phyloP scores from a whole-genome alignment of 1,140 invertebrate genomes.

The Aphis gossypii region DNA sequence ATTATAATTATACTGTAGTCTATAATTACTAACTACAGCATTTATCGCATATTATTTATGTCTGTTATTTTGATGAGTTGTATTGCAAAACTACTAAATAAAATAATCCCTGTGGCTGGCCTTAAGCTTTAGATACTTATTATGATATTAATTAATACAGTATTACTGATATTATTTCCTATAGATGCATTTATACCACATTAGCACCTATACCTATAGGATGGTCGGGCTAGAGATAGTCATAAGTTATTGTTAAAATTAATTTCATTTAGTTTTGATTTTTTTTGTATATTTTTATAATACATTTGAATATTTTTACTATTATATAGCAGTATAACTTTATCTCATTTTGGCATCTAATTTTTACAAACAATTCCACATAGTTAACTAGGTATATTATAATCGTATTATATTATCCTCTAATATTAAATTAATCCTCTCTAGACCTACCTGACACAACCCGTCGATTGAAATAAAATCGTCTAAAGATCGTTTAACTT shows the following conservation, averaged over 20 bases:
- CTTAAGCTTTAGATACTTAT: background rate
- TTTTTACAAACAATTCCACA: too few relatives aligned
- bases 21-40: background rate
- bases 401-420: too few relatives aligned
- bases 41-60: constrained; percentile 1
- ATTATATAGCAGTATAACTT: too few relatives aligned
- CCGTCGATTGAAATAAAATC: too few relatives aligned
- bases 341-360: too few relatives aligned
- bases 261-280: background rate
- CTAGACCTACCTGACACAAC: too few relatives aligned
- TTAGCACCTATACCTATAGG: background rate
- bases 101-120: background rate
- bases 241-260: background rate
- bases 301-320: background rate
- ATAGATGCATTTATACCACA: background rate
- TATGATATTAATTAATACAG: background rate
- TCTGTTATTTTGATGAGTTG: background rate
- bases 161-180: background rate
- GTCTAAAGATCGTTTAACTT: too few relatives aligned
- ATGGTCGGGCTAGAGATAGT: too few relatives aligned
- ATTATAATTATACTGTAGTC: background rate
- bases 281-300: background rate
- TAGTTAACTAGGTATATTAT: too few relatives aligned
- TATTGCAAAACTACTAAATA: background rate
- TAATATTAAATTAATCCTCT: too few relatives aligned